Conservation (phyloP, 2,113 vertebrate species). For the Fregata magnificens region DNA sequence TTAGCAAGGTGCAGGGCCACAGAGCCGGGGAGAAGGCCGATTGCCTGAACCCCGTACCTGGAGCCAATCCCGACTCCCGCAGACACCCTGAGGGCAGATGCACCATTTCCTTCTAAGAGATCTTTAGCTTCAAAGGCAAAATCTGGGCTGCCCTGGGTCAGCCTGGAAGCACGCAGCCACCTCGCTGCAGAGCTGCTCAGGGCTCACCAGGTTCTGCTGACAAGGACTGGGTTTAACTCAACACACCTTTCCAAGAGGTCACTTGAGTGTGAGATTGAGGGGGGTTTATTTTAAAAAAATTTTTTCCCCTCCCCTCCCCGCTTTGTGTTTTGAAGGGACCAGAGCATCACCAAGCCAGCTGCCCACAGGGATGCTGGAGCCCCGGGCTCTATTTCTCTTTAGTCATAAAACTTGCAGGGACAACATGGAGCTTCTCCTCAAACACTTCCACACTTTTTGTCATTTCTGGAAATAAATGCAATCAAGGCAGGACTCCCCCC, state of each 20-base stretch:
- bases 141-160: not conserved
- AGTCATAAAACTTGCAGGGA: not conserved
- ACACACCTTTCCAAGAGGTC: fast-evolving
- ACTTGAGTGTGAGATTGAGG: fast-evolving
- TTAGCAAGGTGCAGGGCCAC: not conserved
- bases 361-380: not conserved
- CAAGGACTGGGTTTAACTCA: fast-evolving
- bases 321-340: not conserved
- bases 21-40: not conserved
- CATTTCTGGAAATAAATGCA: not conserved
- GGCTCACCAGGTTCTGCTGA: not conserved
- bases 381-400: not conserved
- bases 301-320: not conserved
- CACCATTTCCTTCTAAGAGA: not conserved
- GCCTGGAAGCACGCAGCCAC: not conserved
- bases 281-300: no score
- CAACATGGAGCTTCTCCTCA: not conserved
- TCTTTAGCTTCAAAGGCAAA: not conserved
- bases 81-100: not conserved
- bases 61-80: fast-evolving
- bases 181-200: not conserved
- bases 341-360: not conserved
- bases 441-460: not conserved
- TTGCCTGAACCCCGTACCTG: not conserved
- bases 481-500: not conserved